phyloP scores from a whole-genome alignment of 2,888 invertebrate genomes.

The Brachycybe producta region DNA sequence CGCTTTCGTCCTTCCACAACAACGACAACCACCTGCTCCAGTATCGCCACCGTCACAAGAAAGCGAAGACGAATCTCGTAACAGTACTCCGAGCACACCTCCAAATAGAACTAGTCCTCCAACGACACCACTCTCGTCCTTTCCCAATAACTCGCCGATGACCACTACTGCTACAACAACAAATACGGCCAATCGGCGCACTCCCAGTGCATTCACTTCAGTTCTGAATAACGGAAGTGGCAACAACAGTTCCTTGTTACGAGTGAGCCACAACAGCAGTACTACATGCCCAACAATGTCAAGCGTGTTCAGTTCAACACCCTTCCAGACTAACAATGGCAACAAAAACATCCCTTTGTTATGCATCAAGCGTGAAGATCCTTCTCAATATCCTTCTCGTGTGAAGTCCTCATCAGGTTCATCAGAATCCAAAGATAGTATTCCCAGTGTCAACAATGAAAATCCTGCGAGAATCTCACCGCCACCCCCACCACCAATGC shows the following conservation, averaged over 20 bases:
- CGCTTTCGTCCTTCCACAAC: constrained; percentile 28
- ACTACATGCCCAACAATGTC: neutral
- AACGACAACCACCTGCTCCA: neutral
- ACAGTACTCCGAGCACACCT: neutral
- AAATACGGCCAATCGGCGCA: neutral
- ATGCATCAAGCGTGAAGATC: no score
- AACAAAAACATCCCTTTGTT: no score
- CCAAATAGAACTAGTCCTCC: neutral
- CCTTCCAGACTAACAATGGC: constrained; percentile 5
- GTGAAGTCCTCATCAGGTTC: no score
- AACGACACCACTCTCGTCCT: neutral
- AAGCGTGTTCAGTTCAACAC: neutral
- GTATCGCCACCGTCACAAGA: neutral
- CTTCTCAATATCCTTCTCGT: no score
- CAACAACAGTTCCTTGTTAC: no score
- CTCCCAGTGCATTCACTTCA: constrained; percentile 13
- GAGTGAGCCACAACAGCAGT: neutral
- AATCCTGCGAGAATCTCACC: no score
- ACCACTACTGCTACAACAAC: constrained; percentile 2
- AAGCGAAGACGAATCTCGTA: neutral
- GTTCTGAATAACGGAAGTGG: no score
- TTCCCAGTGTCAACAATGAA: no score
- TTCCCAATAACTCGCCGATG: neutral
- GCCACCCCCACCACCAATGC: neutral
- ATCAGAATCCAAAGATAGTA: no score